Percentiles rank a stretch among this genome's conserved stretches.
Conservation (phyloP, 2,113 vertebrate species). For the Colaptes auratus region DNA sequence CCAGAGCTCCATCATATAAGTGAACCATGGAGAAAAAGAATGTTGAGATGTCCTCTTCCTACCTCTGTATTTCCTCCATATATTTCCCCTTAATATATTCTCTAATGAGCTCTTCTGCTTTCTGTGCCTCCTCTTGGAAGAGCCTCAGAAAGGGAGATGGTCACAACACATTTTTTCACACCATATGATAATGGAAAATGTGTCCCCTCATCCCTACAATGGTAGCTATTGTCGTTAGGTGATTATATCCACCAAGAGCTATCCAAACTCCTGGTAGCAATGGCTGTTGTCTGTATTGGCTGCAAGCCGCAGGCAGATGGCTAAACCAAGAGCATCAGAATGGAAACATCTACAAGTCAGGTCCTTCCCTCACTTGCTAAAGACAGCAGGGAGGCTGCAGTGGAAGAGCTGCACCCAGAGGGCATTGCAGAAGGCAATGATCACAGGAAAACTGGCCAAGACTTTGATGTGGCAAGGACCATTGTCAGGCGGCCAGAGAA, state of each 20-base stretch:
- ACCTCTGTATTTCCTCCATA: too few relatives aligned
- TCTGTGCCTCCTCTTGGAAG: background rate
- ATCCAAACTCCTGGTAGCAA: background rate
- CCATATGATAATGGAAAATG: background rate
- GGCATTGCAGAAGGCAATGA: background rate
- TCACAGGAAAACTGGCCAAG: background rate
- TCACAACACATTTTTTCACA: background rate
- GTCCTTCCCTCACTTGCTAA: background rate
- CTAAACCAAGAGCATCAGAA: background rate
- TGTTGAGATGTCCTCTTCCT: too few relatives aligned
- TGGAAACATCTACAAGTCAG: background rate
- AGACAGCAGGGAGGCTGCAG: background rate
- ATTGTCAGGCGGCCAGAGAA: background rate
- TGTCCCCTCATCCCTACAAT: rapidly evolving
- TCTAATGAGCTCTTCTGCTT: background rate
- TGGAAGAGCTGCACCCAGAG: background rate
- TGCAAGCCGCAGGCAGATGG: background rate
- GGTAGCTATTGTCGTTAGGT: background rate
- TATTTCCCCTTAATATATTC: background rate
- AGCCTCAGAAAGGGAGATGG: background rate
- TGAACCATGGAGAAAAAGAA: background rate
- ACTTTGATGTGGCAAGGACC: background rate
- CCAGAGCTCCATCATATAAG: background rate
- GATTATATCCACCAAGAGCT: background rate
- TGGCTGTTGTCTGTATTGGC: background rate